Evolutionary conservation across 2,797 vertebrate species (phyloP).

Genomic region (Pseudochirops corinnae): DNA sequence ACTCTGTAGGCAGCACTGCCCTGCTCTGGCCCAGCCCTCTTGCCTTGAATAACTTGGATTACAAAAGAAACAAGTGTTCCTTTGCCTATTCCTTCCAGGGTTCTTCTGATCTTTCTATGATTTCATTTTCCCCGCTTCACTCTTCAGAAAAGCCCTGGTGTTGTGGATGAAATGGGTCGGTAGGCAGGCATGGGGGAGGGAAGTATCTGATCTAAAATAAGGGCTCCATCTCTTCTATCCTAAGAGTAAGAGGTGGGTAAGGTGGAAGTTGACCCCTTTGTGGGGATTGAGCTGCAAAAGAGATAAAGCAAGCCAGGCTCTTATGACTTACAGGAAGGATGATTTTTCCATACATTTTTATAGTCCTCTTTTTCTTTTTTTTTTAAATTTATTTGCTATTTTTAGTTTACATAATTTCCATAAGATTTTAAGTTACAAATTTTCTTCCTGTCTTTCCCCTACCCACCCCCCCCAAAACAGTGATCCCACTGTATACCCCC

Average conservation of each 20-base stretch:
- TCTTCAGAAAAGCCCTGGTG: not conserved
- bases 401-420: too few species aligned
- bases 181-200: not conserved
- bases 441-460: too few species aligned
- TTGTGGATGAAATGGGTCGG: not conserved
- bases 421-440: too few species aligned
- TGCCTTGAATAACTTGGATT: not conserved
- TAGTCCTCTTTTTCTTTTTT: too few species aligned
- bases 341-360: not conserved
- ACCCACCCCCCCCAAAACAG: too few species aligned
- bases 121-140: not conserved
- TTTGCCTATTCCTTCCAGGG: not conserved
- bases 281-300: not conserved
- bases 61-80: not conserved
- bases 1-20: conserved; percentile 63
- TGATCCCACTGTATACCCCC: too few species aligned
- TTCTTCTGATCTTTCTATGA: not conserved
- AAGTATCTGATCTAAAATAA: not conserved
- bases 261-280: not conserved
- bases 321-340: not conserved
- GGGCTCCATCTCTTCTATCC: not conserved
- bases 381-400: too few species aligned
- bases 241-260: not conserved
- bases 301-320: not conserved
- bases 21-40: not conserved